A percentile compares a stretch with the other conserved stretches of the same genome.
Conservation (phyloP, 1,140 invertebrate genomes). For the Pectinophora gossypiella region DNA sequence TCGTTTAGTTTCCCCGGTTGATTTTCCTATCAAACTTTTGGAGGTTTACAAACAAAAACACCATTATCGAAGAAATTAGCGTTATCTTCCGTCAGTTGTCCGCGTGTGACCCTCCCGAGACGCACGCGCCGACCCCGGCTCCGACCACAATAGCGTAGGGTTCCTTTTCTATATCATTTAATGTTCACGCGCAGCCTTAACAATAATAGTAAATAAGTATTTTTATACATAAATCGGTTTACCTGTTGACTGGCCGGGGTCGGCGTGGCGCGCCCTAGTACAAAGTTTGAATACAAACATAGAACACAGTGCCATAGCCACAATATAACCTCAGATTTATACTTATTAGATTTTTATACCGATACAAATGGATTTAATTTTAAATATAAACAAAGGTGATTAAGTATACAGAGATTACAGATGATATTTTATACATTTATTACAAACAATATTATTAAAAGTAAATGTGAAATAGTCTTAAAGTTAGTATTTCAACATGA, state of each 20-base stretch:
- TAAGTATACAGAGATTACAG: conserved; percentile 75
- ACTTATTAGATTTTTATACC: conserved; percentile 75
- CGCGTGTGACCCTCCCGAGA: conserved; percentile 58
- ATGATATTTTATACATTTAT: conserved; percentile 76
- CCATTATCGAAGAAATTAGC: conserved; percentile 57
- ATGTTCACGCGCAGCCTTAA: conserved; percentile 59
- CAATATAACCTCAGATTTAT: conserved; percentile 71
- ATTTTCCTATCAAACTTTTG: conserved; percentile 74
- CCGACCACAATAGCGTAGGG: conserved; percentile 30
- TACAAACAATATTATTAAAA: conserved; percentile 74
- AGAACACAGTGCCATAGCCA: conserved; percentile 70
- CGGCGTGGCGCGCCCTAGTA: conserved; percentile 38
- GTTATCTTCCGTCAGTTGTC: conserved; percentile 65
- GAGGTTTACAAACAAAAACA: conserved; percentile 69
- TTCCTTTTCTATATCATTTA: conserved; percentile 57
- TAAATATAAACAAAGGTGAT: conserved; percentile 74
- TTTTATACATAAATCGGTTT: conserved; percentile 67
- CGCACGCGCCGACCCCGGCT: conserved; percentile 35
- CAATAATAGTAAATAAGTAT: conserved; percentile 72
- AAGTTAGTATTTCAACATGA: conserved; percentile 57
- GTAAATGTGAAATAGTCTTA: conserved; percentile 71
- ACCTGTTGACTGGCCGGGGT: conserved; percentile 32
- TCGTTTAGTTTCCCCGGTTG: conserved; percentile 50
- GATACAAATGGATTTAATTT: conserved; percentile 75
- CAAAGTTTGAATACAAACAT: conserved; percentile 71